Percentiles rank a stretch among this genome's conserved stretches.
Evolutionary conservation across 2,888 invertebrate genomes (phyloP).

Genomic region (Melanargia galathea): DNA sequence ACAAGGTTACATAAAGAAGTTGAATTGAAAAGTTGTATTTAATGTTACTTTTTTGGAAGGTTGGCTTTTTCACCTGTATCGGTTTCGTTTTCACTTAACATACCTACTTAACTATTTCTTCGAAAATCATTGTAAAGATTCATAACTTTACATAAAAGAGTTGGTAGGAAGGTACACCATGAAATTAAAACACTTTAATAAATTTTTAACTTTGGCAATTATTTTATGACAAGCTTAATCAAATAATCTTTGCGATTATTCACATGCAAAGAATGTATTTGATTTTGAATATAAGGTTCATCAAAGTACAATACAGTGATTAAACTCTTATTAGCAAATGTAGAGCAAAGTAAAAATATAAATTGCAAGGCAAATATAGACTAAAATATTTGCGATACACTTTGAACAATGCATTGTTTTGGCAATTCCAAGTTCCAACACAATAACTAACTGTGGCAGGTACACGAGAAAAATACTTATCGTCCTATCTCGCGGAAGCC

Average conservation of each 20-base stretch:
- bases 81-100: background rate
- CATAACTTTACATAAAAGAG: too few relatives aligned
- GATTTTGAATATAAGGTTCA: too few relatives aligned
- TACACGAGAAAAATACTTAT: slow-evolving; percentile 39
- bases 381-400: background rate
- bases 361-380: background rate
- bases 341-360: background rate
- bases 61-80: background rate
- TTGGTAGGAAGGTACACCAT: too few relatives aligned
- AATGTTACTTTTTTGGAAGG: background rate
- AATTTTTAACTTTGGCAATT: too few relatives aligned
- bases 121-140: too few relatives aligned
- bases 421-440: slow-evolving; percentile 14
- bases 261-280: too few relatives aligned
- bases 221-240: too few relatives aligned
- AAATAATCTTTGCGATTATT: too few relatives aligned
- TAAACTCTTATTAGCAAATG: background rate
- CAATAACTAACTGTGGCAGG: slow-evolving; percentile 23
- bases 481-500: slow-evolving; percentile 40
- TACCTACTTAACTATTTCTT: background rate
- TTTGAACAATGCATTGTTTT: slow-evolving; percentile 28
- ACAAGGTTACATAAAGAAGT: background rate
- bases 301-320: too few relatives aligned
- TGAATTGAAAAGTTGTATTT: slow-evolving; percentile 4
- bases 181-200: too few relatives aligned